Percentiles rank a stretch among this genome's conserved stretches.
Evolutionary conservation across 2,113 vertebrate genomes (phyloP).

Genomic region (Prinia subflava): DNA sequence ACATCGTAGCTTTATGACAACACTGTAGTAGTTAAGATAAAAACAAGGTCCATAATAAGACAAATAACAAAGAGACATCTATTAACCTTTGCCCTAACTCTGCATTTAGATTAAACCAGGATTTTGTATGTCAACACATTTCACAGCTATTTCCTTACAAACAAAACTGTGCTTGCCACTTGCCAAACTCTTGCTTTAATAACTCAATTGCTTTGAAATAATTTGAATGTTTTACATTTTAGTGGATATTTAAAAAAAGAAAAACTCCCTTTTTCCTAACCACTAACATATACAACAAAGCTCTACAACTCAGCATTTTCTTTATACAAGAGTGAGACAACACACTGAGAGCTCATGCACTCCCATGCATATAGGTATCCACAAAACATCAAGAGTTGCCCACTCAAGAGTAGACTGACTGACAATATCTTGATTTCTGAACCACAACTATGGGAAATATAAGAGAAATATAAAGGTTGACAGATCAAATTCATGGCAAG

Average conservation of each 20-base stretch:
- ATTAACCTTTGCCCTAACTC: not conserved
- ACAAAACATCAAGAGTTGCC: not conserved
- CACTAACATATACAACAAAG: not conserved
- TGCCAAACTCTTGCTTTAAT: not conserved
- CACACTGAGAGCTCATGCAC: not conserved
- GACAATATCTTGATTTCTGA: not conserved
- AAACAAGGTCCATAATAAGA: not conserved
- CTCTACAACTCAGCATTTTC: not conserved
- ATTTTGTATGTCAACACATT: not conserved
- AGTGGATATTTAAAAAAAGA: not conserved
- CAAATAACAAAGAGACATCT: not conserved
- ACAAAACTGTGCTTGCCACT: not conserved
- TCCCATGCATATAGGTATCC: not conserved
- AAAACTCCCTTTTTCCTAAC: not conserved
- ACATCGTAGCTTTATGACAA: not conserved
- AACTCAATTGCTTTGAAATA: not conserved
- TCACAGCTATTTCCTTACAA: not conserved
- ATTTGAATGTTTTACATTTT: not conserved
- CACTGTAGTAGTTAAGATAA: not conserved
- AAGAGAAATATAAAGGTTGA: not conserved
- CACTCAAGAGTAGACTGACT: not conserved
- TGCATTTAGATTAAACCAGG: not conserved
- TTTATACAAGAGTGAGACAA: not conserved
- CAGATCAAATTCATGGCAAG: not conserved
- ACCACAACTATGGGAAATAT: not conserved